Conservation (phyloP, 2,113 vertebrate genomes). For the Lucifuga dentata region DNA sequence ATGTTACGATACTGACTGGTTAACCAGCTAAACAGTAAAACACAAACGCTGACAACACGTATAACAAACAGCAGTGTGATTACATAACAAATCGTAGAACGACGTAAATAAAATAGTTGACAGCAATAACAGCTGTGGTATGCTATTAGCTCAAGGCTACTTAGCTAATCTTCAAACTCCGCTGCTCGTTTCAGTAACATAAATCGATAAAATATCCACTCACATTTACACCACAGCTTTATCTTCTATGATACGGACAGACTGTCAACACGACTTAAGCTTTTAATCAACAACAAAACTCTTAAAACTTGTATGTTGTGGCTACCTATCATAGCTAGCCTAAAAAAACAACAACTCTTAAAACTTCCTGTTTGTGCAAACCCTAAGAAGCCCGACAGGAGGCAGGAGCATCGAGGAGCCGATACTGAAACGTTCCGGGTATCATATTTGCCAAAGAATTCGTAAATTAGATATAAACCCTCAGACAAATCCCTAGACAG, state of each 20-base stretch:
- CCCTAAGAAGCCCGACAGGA: background rate
- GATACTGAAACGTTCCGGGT: too few species aligned
- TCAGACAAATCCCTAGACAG: too few species aligned
- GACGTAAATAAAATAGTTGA: too few species aligned
- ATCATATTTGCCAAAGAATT: too few species aligned
- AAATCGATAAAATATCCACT: background rate
- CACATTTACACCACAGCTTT: background rate
- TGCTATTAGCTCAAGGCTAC: slow-evolving; percentile 28
- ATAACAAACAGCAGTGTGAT: background rate
- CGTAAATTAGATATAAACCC: too few species aligned
- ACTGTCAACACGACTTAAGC: background rate
- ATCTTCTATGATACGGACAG: too few species aligned
- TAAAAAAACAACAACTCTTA: slow-evolving; percentile 4
- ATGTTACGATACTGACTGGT: slow-evolving; percentile 41
- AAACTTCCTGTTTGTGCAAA: slow-evolving; percentile 70
- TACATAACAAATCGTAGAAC: background rate
- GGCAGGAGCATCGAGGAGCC: too few species aligned
- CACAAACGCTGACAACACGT: background rate
- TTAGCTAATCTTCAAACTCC: background rate
- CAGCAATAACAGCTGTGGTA: background rate
- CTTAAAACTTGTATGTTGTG: background rate
- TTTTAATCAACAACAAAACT: background rate
- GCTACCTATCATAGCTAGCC: slow-evolving; percentile 6
- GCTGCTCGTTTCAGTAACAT: background rate
- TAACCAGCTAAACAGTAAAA: background rate